These are phyloP conservation scores for Drosophila pseudotakahashii DNA, from an alignment of 2,888 invertebrate genomes.

Conservation along the genomic window DNA sequence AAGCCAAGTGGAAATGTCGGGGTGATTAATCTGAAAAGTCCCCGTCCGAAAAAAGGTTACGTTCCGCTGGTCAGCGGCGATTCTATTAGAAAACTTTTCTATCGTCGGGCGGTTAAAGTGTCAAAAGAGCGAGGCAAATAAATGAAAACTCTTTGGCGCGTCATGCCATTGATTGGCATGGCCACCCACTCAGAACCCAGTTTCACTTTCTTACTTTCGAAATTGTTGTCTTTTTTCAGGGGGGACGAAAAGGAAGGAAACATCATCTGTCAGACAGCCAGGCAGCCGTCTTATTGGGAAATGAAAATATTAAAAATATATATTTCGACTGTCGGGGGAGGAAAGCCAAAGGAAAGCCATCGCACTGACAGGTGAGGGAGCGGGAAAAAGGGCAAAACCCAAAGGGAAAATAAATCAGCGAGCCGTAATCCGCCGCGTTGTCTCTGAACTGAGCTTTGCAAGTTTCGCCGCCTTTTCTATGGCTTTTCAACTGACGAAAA, in stretches of 20 bases:
- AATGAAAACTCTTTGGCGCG: slow-evolving; percentile 41
- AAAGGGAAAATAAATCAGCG: slow-evolving; percentile 37
- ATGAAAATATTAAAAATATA: slow-evolving; percentile 45
- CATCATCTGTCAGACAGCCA: slow-evolving; percentile 27
- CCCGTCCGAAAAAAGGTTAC: slow-evolving; percentile 16
- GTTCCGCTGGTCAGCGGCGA: slow-evolving; percentile 19
- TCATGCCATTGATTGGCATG: slow-evolving; percentile 53
- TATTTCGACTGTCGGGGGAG: slow-evolving; percentile 3
- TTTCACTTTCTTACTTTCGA: not conserved
- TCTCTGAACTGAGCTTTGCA: slow-evolving; percentile 16
- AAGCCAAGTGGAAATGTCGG: slow-evolving; percentile 59
- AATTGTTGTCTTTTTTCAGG: slow-evolving; percentile 23
- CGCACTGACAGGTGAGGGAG: slow-evolving; percentile 15
- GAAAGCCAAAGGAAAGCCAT: not conserved
- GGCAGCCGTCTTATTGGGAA: slow-evolving; percentile 39
- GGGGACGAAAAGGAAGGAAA: slow-evolving; percentile 35
- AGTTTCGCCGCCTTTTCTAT: slow-evolving; percentile 22
- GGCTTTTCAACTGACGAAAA: slow-evolving; percentile 9
- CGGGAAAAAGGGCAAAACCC: slow-evolving; percentile 7
- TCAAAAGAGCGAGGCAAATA: slow-evolving; percentile 23
- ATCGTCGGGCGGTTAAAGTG: slow-evolving; percentile 20
- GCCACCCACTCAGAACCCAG: slow-evolving; percentile 9
- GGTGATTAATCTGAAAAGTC: slow-evolving; percentile 48
- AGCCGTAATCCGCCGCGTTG: slow-evolving; percentile 34
- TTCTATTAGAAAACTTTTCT: slow-evolving; percentile 29